These are phyloP conservation scores for Gasterosteus nipponicus DNA, from an alignment of 2,113 vertebrate species.

Conservation along the genomic window DNA sequence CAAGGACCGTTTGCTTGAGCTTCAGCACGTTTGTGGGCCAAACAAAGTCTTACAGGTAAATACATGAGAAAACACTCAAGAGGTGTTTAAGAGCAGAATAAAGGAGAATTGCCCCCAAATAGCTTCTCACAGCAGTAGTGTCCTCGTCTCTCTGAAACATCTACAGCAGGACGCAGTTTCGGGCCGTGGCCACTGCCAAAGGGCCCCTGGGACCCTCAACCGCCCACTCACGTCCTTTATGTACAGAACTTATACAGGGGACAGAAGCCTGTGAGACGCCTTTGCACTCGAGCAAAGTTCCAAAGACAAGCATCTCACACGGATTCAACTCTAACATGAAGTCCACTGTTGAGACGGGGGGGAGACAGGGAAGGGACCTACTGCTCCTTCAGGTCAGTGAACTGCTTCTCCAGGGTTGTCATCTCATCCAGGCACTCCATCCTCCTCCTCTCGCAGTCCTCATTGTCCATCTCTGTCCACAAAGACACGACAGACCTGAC, in stretches of 20 bases:
- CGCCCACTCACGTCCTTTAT: no score
- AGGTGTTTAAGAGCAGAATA: neutral
- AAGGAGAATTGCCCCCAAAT: neutral
- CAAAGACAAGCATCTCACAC: neutral
- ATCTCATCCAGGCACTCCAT: conserved; percentile 99
- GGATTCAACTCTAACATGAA: neutral
- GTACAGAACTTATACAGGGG: no score
- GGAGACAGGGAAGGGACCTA: conserved; percentile 74
- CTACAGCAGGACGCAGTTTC: neutral
- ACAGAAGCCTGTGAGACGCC: no score
- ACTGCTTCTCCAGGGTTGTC: conserved; percentile 98
- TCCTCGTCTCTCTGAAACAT: neutral
- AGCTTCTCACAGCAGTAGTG: neutral
- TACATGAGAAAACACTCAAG: neutral
- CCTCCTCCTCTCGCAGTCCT: conserved; percentile 97
- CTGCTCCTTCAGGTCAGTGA: conserved; percentile 99
- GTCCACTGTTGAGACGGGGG: neutral
- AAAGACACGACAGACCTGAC: conserved; percentile 30
- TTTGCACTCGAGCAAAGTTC: neutral
- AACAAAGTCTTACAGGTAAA: no score
- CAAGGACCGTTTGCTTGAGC: neutral
- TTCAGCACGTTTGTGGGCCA: neutral
- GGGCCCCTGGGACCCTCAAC: no score
- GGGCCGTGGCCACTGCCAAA: no score
- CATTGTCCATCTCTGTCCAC: conserved; percentile 95